These are phyloP conservation scores for Andrena bicolor DNA, from an alignment of 2,888 invertebrate species.

Conservation along the genomic window DNA sequence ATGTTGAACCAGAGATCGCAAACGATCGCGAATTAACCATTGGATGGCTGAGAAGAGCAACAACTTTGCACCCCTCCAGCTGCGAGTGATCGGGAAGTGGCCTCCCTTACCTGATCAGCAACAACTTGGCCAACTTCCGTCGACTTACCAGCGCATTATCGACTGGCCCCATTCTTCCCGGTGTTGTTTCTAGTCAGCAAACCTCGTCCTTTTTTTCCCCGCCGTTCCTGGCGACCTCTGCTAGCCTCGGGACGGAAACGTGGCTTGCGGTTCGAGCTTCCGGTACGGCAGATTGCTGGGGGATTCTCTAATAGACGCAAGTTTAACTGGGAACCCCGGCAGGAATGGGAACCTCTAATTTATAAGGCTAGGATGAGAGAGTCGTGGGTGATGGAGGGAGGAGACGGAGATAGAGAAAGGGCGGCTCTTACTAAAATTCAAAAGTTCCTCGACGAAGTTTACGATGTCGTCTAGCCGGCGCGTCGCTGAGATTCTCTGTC, in stretches of 20 bases:
- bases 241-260: slow-evolving; percentile 38
- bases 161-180: slow-evolving; percentile 48
- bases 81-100: background rate
- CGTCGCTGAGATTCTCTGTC: slow-evolving; percentile 76
- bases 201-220: slow-evolving; percentile 48
- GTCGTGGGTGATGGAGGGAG: slow-evolving; percentile 12
- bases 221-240: slow-evolving; percentile 68
- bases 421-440: slow-evolving; percentile 79
- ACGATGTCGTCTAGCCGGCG: slow-evolving; percentile 83
- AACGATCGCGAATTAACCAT: background rate
- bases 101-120: slow-evolving; percentile 26
- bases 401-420: slow-evolving; percentile 50
- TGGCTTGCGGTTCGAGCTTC: slow-evolving; percentile 25
- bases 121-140: slow-evolving; percentile 33
- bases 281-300: slow-evolving; percentile 48
- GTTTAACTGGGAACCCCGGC: slow-evolving; percentile 27
- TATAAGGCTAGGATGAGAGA: slow-evolving; percentile 73
- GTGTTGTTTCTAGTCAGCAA: slow-evolving; percentile 32
- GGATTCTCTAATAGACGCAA: slow-evolving; percentile 49
- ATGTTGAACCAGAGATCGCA: too few relatives aligned
- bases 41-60: background rate
- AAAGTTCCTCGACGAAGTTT: slow-evolving; percentile 82
- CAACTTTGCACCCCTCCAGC: background rate
- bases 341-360: slow-evolving; percentile 75
- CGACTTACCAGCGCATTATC: slow-evolving; percentile 52